Evolutionary conservation across 2,113 vertebrate species (phyloP).

Genomic region (Pagrus major): DNA sequence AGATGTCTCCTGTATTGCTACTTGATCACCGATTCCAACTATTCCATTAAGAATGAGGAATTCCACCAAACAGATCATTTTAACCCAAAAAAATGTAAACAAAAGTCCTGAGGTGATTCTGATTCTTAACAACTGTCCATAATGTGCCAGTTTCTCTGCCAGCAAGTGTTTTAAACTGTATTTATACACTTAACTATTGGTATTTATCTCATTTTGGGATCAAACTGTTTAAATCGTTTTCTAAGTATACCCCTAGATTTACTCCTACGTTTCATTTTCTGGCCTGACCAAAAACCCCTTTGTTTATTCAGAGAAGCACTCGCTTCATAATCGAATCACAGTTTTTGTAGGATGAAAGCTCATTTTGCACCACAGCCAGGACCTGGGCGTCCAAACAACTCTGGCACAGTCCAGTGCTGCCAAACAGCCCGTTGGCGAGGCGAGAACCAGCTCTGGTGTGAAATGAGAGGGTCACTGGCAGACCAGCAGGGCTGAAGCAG

Average conservation of each 20-base stretch:
- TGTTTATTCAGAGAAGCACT: neutral
- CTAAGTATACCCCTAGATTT: neutral
- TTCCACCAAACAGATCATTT: neutral
- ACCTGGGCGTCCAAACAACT: neutral
- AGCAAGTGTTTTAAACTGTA: neutral
- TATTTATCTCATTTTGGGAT: neutral
- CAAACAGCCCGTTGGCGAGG: slow-evolving; percentile 34
- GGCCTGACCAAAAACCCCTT: neutral
- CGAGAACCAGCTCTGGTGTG: slow-evolving; percentile 41
- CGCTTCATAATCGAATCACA: neutral
- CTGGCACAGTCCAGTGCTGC: neutral
- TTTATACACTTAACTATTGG: neutral
- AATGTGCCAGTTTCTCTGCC: neutral
- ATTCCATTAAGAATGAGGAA: neutral
- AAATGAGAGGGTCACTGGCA: slow-evolving; percentile 32
- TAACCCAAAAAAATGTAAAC: neutral
- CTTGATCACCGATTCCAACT: neutral
- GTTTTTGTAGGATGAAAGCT: neutral
- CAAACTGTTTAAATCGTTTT: neutral
- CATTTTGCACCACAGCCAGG: neutral
- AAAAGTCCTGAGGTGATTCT: neutral
- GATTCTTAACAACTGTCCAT: neutral
- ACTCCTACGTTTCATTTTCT: neutral
- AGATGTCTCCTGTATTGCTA: neutral
- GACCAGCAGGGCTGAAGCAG: slow-evolving; percentile 24